Conservation (phyloP, 2,113 vertebrate species). For the Lathamus discolor region DNA sequence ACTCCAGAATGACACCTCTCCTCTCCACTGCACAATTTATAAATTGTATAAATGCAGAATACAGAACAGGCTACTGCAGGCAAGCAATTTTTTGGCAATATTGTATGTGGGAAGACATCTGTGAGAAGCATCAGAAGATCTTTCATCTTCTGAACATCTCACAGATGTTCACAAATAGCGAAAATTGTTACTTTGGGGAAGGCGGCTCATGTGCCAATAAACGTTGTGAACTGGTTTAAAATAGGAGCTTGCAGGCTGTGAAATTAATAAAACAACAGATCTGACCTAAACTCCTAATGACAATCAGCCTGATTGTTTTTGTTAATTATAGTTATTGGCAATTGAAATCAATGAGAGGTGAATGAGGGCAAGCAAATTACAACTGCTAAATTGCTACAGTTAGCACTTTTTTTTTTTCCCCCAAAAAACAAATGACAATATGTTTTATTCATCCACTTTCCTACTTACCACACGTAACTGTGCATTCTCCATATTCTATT, state of each 20-base stretch:
- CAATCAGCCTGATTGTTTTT: slow-evolving; percentile 63
- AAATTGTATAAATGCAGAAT: slow-evolving; percentile 60
- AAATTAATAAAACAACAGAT: slow-evolving; percentile 67
- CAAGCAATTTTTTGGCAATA: slow-evolving; percentile 68
- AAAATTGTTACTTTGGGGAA: slow-evolving; percentile 74
- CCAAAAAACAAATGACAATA: neutral
- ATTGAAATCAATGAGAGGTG: slow-evolving; percentile 65
- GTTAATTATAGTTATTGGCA: slow-evolving; percentile 66
- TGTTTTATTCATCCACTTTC: slow-evolving; percentile 41
- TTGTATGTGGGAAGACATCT: slow-evolving; percentile 74
- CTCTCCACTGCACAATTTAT: slow-evolving; percentile 24
- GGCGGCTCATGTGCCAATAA: slow-evolving; percentile 61
- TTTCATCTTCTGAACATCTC: slow-evolving; percentile 75
- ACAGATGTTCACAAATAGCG: slow-evolving; percentile 72
- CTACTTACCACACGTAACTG: slow-evolving; percentile 72
- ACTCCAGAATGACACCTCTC: slow-evolving; percentile 40
- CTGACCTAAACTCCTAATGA: slow-evolving; percentile 68
- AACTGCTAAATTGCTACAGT: slow-evolving; percentile 47
- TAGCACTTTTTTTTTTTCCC: slow-evolving; percentile 25
- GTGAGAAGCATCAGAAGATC: slow-evolving; percentile 71
- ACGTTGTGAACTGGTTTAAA: slow-evolving; percentile 47
- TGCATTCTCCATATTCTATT: slow-evolving; percentile 66
- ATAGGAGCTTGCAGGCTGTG: slow-evolving; percentile 62
- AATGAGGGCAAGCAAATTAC: slow-evolving; percentile 45
- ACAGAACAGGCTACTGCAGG: slow-evolving; percentile 63